Conservation (phyloP, 2,797 vertebrate species). For the Astyanax mexicanus region DNA sequence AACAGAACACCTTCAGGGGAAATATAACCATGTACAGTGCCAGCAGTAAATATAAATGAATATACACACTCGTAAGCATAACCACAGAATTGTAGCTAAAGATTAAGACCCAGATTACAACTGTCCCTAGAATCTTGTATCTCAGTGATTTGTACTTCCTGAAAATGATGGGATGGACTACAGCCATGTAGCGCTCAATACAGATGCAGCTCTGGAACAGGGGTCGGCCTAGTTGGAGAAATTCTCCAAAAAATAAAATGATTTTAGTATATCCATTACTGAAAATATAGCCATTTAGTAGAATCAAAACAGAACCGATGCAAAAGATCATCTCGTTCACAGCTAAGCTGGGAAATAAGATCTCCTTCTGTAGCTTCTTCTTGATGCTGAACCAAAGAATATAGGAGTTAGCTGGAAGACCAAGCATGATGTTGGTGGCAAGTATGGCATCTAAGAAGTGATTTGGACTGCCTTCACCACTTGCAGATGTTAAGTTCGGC, state of each 20-base stretch:
- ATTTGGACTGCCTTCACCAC: fast-evolving
- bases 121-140: conserved; percentile 30
- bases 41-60: neutral
- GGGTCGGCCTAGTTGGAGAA: neutral
- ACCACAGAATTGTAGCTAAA: neutral
- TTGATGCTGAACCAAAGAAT: neutral
- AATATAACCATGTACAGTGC: neutral
- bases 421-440: neutral
- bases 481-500: neutral
- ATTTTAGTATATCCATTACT: fast-evolving
- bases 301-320: neutral
- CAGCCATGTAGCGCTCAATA: conserved; percentile 31
- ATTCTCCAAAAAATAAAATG: neutral
- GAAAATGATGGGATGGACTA: conserved; percentile 36
- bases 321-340: neutral
- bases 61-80: no score
- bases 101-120: conserved; percentile 6
- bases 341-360: neutral
- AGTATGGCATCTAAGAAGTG: neutral
- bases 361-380: neutral
- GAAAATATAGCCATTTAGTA: neutral
- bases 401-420: neutral
- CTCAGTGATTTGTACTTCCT: conserved; percentile 42
- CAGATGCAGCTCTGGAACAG: conserved; percentile 49
- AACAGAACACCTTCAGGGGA: neutral